Evolutionary conservation across 1,140 invertebrate species (phyloP), one percentile per base, ranked within the genome.

Genomic region (Papilio helenus): DNA sequence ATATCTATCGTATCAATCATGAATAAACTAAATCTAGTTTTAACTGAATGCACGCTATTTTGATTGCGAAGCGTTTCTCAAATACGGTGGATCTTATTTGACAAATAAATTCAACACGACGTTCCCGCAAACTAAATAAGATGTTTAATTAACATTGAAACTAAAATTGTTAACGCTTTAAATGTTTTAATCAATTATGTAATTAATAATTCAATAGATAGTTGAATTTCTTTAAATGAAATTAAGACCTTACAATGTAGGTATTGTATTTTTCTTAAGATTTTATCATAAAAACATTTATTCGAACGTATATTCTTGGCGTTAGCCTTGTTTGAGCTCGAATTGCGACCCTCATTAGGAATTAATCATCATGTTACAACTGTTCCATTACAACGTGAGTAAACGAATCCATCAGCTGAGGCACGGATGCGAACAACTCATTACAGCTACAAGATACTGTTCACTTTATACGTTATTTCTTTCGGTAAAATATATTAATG

Each of bases 321-420:
- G 12, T 16, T 68, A 8, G 23, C 14, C 23, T 68, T 68, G 14
- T 29, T 68, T 68, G 61, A 34, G 61, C 61, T 68, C 26, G 26
- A 68, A 68, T 68, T 68, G 26, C 61, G 26, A 68, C 61, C 61
- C 26, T 68, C 61, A 68, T 68, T 68, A 29, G 61, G 61, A 68
- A 68, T 68, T 68, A 68, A 68, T 68, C 26, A 29, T 29, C 26
- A 68, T 12, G 61, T 68, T 68, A 68, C 23, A 68, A 26, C 61
- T 29, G 26, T 68, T 68, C 20, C 61, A 68, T 68, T 68, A 68
- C 23, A 68, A 68, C 23, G 26, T 29, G 61, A 68, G 61, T 29
- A 68, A 68, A 68, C 26, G 61, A 68, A 68, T 68, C 61, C 61
- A 68, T 68, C 61, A 68, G 18, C 61, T 68, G 26, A 68, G 12